Percentiles rank a stretch among this genome's conserved stretches.
Evolutionary conservation across 2,888 invertebrate species (phyloP).

Genomic region (Cloeon dipterum): DNA sequence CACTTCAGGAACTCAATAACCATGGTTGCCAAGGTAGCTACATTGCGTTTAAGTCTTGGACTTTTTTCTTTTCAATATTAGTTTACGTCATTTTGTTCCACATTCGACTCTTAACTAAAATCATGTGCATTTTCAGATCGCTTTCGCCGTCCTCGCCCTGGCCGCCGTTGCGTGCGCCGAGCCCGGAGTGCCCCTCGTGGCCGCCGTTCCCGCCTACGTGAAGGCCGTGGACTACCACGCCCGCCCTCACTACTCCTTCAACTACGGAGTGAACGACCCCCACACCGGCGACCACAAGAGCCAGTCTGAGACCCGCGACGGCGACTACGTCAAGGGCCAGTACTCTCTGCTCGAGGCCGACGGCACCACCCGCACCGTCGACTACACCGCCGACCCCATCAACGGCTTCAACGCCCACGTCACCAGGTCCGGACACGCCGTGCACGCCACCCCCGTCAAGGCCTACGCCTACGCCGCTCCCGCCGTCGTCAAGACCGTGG

Average conservation of each 20-base stretch:
- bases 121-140: no score
- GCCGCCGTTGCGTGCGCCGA: not conserved
- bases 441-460: constrained; percentile 1
- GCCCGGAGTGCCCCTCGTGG: not conserved
- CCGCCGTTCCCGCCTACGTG: not conserved
- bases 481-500: not conserved
- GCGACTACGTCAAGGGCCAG: not conserved
- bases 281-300: constrained; percentile 1
- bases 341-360: constrained; percentile 1
- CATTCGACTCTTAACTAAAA: no score
- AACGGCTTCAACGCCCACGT: constrained; percentile 1
- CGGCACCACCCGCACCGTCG: constrained; percentile 1
- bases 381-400: constrained; percentile 1
- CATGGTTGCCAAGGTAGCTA: constrained; percentile 1
- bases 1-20: no score
- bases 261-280: not conserved
- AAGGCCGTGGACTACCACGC: not conserved
- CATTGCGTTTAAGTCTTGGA: no score
- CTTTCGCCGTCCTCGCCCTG: not conserved
- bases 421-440: constrained; percentile 1
- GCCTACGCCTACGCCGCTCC: no score
- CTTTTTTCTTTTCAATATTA: not conserved
- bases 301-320: not conserved
- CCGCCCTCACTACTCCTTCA: not conserved
- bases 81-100: no score